A percentile compares a stretch with the other conserved stretches of the same genome.
These are phyloP conservation scores for Pristionchus entomophagus DNA, from an alignment of 2,888 invertebrate species.

Conservation along the genomic window DNA sequence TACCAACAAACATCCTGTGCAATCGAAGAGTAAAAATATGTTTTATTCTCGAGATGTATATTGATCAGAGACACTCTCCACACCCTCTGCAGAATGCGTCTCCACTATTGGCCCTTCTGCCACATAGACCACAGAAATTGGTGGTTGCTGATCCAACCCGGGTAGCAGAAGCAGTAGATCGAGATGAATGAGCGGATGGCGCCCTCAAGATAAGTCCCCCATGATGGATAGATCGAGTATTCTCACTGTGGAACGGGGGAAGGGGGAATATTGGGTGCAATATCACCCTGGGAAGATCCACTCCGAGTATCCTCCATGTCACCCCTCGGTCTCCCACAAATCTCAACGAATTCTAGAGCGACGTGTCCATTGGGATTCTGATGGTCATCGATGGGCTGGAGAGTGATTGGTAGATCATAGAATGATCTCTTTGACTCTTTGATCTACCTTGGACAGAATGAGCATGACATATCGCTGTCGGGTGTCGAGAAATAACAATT, in stretches of 20 bases:
- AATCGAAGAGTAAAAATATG: neutral
- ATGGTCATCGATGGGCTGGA: constrained; percentile 31
- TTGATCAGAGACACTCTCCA: constrained; percentile 9
- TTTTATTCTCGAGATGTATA: too few species aligned
- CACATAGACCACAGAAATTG: constrained; percentile 42
- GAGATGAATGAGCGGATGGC: neutral
- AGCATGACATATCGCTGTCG: constrained; percentile 40
- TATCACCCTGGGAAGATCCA: constrained; percentile 19
- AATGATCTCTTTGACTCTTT: neutral
- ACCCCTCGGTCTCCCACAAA: constrained; percentile 41
- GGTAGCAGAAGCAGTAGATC: neutral
- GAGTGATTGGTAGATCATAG: too few species aligned
- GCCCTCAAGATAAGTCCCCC: neutral
- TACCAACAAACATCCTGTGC: neutral
- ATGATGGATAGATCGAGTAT: neutral
- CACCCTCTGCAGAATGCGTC: constrained; percentile 41
- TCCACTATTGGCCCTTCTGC: constrained; percentile 26
- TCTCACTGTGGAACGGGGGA: constrained; percentile 15
- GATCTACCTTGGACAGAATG: constrained; percentile 39
- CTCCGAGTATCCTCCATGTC: constrained; percentile 23
- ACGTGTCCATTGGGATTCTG: constrained; percentile 28
- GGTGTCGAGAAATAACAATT: constrained; percentile 38
- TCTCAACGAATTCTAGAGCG: constrained; percentile 39
- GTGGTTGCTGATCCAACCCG: constrained; percentile 18
- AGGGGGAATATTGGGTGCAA: constrained; percentile 1